Percentiles rank a stretch among this genome's conserved stretches.
These are phyloP conservation scores for Pygmarrhopalites habei DNA, from an alignment of 1,140 invertebrate genomes.

Conservation along the genomic window DNA sequence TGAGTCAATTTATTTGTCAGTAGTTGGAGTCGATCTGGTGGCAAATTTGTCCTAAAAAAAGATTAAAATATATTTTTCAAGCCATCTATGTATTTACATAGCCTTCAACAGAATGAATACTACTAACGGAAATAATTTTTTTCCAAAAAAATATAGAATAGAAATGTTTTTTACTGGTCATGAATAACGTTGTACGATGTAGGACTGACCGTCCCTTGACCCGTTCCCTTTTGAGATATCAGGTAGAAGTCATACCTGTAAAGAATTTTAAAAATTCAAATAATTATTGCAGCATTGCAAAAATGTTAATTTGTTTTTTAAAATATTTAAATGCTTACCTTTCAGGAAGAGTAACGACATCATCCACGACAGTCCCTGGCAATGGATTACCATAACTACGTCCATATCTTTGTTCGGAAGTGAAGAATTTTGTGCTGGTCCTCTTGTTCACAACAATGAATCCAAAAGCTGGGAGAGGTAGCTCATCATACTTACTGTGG, in stretches of 20 bases:
- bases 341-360: slow-evolving; percentile 56
- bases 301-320: neutral
- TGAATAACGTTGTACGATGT: slow-evolving; percentile 70
- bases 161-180: too few species aligned
- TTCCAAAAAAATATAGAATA: neutral
- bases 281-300: neutral
- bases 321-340: slow-evolving; percentile 54
- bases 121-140: neutral
- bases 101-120: too few species aligned
- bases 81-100: too few species aligned
- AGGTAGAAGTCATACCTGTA: slow-evolving; percentile 72
- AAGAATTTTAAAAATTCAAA: neutral
- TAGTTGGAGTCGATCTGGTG: slow-evolving; percentile 71
- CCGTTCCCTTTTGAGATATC: slow-evolving; percentile 61
- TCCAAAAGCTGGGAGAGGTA: slow-evolving; percentile 42
- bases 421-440: slow-evolving; percentile 51
- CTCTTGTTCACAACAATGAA: slow-evolving; percentile 54
- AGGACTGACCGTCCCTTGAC: slow-evolving; percentile 71
- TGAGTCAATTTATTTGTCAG: slow-evolving; percentile 84
- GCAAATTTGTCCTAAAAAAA: slow-evolving; percentile 10
- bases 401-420: slow-evolving; percentile 34
- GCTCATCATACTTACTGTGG: neutral
- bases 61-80: too few species aligned
- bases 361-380: slow-evolving; percentile 54
- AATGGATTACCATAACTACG: slow-evolving; percentile 47